These are phyloP conservation scores for Sinocyclocheilus maitianheensis DNA, from an alignment of 2,113 vertebrate species.

Conservation along the genomic window DNA sequence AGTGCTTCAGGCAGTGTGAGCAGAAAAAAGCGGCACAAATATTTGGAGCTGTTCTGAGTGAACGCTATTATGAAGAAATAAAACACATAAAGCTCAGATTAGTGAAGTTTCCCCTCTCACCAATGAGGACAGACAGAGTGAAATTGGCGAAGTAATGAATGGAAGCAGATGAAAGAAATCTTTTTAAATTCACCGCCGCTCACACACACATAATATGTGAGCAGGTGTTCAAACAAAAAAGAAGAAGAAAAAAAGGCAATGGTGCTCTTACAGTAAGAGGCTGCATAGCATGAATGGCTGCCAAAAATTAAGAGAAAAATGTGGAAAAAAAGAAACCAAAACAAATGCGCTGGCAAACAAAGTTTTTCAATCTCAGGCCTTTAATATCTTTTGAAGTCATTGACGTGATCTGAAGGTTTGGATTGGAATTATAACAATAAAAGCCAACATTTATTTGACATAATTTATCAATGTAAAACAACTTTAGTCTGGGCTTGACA, in stretches of 20 bases:
- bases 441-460: conserved; percentile 36
- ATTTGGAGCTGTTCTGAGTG: conserved; percentile 50
- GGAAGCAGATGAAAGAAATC: conserved; percentile 74
- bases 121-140: conserved; percentile 65
- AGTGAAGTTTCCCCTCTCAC: conserved; percentile 55
- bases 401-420: conserved; percentile 44
- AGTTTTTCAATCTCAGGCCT: conserved; percentile 28
- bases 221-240: conserved; percentile 81
- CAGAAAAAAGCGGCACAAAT: conserved; percentile 33
- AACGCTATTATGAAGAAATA: conserved; percentile 48
- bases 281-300: conserved; percentile 60
- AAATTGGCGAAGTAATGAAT: conserved; percentile 72
- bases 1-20: conserved; percentile 36
- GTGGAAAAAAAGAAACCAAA: conserved; percentile 62
- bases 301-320: conserved; percentile 64
- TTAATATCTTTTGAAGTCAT: conserved; percentile 53
- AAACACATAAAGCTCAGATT: conserved; percentile 58
- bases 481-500: conserved; percentile 11
- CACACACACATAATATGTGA: conserved; percentile 68
- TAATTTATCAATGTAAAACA: conserved; percentile 32
- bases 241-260: conserved; percentile 61
- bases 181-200: conserved; percentile 72
- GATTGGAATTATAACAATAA: conserved; percentile 28
- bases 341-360: conserved; percentile 71
- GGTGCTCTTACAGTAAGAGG: conserved; percentile 66